Evolutionary conservation across 2,797 vertebrate species (phyloP).

Genomic region (Syndactyla subalaris): DNA sequence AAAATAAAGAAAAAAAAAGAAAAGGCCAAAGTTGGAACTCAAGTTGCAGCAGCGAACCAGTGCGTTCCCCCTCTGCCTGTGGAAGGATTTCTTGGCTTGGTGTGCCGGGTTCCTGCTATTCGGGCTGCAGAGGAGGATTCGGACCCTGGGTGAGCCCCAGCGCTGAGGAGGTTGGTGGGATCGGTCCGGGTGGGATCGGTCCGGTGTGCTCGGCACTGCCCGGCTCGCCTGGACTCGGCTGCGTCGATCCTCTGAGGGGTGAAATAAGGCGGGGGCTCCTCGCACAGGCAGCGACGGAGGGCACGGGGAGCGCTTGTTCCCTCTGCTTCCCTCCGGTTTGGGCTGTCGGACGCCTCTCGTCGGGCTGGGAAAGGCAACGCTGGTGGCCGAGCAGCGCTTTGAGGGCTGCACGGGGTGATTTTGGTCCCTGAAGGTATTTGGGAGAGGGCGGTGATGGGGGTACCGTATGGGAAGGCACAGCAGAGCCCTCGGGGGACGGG

Average conservation of each 20-base stretch:
- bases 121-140: slow-evolving; percentile 32
- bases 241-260: not conserved
- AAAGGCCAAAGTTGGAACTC: not conserved
- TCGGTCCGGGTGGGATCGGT: not conserved
- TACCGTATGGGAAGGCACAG: rapidly evolving
- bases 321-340: not conserved
- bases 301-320: rapidly evolving
- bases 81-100: slow-evolving; percentile 55
- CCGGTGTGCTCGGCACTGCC: not conserved
- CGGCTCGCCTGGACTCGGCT: not conserved
- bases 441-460: not conserved
- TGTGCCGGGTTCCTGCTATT: slow-evolving; percentile 18
- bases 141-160: slow-evolving; percentile 37
- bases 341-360: not conserved
- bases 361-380: not conserved
- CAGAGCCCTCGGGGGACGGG: not conserved
- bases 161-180: slow-evolving; percentile 69
- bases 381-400: not conserved
- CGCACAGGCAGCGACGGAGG: not conserved
- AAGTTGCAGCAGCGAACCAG: not conserved
- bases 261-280: not conserved
- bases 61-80: not conserved
- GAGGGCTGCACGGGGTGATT: not conserved
- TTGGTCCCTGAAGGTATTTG: not conserved
- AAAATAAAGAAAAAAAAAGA: rapidly evolving